Base-by-base conservation (phyloP, 2,797 vertebrate species). In the Adelosebastes latens region DNA sequence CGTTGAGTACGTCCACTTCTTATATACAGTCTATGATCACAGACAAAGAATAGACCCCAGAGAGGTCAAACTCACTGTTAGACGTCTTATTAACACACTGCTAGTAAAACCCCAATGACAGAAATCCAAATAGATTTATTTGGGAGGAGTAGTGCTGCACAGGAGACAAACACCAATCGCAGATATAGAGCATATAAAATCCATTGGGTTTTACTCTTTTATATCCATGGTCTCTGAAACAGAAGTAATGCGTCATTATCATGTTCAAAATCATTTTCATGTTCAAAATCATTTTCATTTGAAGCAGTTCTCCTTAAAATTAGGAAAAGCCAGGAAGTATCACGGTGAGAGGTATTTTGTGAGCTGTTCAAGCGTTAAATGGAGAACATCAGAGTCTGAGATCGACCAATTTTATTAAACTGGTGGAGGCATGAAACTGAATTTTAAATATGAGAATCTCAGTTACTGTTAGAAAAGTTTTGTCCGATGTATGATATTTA, bases 371-470 rank as follows among this genome's bases (percentile, higher is more conserved):
- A 52, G 24, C 13, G 6, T 52, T n/a, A 12, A 27, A 29, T 14
- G 3, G 8, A 58, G n/a, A 64, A 75, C 53, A 49, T 75, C 73
- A 65, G 42, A 25, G 52, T 66, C 64, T 49, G 66, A 61, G 55
- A 31, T 8, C 13, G 3, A 63, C 63, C 39, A 25, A 4, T 58
- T 58, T 13, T 29, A 36, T 22, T 56, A 3, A 60, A 9, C 16
- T 5, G 27, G 22, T 18, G 18, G 24, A 70, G 14, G 29, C 62
- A n/a, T 74, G 16, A 66, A 73, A 32, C 49, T 52, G 2, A 29
- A 64, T 69, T 83, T 80, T 39, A 52, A 85, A 70, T 16, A 60
- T 12, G 10, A 72, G 25, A 63, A 63, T 34, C 55, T 49, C 49
- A 74, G 46, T 62, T 36, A n/a, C 8, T 27, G 2, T 11, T 1